phyloP scores from a whole-genome alignment of 2,888 invertebrate species.

The Euzophera pinguis region DNA sequence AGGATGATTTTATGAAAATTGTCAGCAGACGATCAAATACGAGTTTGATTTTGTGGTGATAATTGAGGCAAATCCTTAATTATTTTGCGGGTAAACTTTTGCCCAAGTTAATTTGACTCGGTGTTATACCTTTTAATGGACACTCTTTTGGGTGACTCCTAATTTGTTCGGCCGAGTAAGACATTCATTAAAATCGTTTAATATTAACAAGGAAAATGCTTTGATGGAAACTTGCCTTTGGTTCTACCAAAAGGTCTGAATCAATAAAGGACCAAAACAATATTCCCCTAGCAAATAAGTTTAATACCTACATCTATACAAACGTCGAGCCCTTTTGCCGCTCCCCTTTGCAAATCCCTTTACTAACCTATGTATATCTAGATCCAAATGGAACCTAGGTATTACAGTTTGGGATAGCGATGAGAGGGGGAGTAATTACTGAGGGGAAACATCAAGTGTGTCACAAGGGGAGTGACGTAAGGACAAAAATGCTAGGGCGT shows the following conservation, averaged over 20 bases:
- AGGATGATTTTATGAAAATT: conserved; percentile 42
- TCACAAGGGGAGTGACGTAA: conserved; percentile 73
- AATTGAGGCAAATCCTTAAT: conserved; percentile 79
- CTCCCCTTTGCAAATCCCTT: conserved; percentile 70
- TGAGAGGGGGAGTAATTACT: conserved; percentile 62
- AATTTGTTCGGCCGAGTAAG: conserved; percentile 71
- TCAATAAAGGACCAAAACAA: not conserved
- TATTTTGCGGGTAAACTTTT: conserved; percentile 79
- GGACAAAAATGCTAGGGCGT: conserved; percentile 73
- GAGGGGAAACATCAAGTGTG: conserved; percentile 75
- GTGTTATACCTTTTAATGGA: conserved; percentile 74
- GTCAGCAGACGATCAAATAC: conserved; percentile 68
- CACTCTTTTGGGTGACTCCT: conserved; percentile 73
- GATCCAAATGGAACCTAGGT: conserved; percentile 55
- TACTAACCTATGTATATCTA: conserved; percentile 60
- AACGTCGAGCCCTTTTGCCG: conserved; percentile 58
- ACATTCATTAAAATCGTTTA: conserved; percentile 66
- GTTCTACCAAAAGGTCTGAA: conserved; percentile 17
- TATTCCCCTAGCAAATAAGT: conserved; percentile 4
- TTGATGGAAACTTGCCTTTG: conserved; percentile 38
- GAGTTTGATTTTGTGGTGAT: conserved; percentile 77
- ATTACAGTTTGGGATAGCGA: conserved; percentile 46
- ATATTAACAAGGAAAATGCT: conserved; percentile 50
- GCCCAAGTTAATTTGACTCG: conserved; percentile 73
- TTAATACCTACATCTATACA: conserved; percentile 11